Base-by-base conservation (phyloP, 2,113 vertebrate species). In the Ciconia stormi region DNA sequence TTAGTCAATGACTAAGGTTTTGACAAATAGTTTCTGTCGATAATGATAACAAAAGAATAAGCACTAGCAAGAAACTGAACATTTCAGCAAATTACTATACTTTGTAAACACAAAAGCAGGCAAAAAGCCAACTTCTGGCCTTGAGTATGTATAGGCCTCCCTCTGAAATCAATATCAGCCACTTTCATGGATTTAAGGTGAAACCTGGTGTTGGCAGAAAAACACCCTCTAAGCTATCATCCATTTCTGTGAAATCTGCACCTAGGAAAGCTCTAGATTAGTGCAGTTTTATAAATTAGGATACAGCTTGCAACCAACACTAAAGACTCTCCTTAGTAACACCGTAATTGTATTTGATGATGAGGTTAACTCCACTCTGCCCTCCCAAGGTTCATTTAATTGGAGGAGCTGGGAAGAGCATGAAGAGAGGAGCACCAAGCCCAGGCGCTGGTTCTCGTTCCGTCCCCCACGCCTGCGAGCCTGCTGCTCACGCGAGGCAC, bases 381-480 rank as follows among this genome's bases (percentile, higher is more conserved):
- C 32, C 34, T 77, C 46, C 42, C n/a, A 67, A 36, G 40, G 21
- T 17, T 29, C 42, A 11, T 26, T 56, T 32, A 66, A 27, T 2
- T 5, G 10, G 5, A 88, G 29, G 5, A 63, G 22, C 1, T 9
- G 7, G 7, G 15, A 87, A 82, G 20, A 50, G 47, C 11, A 7
- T 0, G 6, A 11, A 14, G 25, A 56, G 13, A 55, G 13, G 8
- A 72, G 46, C 53, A 9, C 16, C 38, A 36, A 46, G 18, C 14
- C 55, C 53, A 34, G 14, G 42, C 7, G 1, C 29, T 29, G 21
- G 10, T 8, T 58, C 16, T 8, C 3, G 0, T 14, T 13, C 23
- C 17, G 1, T 1, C 18, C 19, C 29, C 42, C 7, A 13, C 0
- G 1, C 19, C 29, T 1, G n/a, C 2, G 1, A 79, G 50, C 17